These are phyloP conservation scores for Orchesellides sinensis DNA, from an alignment of 2,888 invertebrate genomes.

Conservation along the genomic window DNA sequence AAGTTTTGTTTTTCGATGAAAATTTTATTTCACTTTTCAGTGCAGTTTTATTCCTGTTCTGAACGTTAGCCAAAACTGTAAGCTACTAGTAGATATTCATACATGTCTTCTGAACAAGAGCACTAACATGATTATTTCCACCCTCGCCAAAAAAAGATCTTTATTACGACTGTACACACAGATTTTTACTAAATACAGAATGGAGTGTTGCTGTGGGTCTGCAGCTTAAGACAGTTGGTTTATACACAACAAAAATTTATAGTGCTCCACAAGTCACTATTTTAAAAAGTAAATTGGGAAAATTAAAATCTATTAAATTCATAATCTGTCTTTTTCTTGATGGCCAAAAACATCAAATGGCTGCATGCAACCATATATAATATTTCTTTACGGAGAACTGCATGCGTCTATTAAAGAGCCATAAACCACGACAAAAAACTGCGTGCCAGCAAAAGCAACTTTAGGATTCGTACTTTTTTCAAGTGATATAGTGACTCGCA, in stretches of 20 bases:
- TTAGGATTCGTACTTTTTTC: constrained; percentile 36
- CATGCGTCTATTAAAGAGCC: not conserved
- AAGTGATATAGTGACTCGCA: constrained; percentile 31
- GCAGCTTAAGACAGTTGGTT: not conserved
- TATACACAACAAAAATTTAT: not conserved
- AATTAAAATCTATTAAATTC: constrained; percentile 67
- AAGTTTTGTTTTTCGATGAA: constrained; percentile 66
- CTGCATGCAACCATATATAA: constrained; percentile 29
- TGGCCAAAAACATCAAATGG: constrained; percentile 47
- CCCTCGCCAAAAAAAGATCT: constrained; percentile 66
- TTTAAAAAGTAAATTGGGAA: constrained; percentile 59
- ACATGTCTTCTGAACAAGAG: too few relatives aligned
- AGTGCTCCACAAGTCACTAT: not conserved
- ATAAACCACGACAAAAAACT: too few relatives aligned
- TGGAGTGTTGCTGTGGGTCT: not conserved
- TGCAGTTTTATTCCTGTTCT: constrained; percentile 65
- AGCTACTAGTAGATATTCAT: constrained; percentile 41
- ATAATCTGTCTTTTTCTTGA: constrained; percentile 59
- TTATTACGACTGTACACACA: constrained; percentile 52
- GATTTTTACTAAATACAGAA: constrained; percentile 46
- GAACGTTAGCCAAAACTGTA: constrained; percentile 59
- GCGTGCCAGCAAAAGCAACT: not conserved
- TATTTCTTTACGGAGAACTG: too few relatives aligned
- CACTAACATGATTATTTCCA: constrained; percentile 58
- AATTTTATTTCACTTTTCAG: constrained; percentile 66